phyloP scores from a whole-genome alignment of 1,140 invertebrate species.

The Drosophila subobscura region DNA sequence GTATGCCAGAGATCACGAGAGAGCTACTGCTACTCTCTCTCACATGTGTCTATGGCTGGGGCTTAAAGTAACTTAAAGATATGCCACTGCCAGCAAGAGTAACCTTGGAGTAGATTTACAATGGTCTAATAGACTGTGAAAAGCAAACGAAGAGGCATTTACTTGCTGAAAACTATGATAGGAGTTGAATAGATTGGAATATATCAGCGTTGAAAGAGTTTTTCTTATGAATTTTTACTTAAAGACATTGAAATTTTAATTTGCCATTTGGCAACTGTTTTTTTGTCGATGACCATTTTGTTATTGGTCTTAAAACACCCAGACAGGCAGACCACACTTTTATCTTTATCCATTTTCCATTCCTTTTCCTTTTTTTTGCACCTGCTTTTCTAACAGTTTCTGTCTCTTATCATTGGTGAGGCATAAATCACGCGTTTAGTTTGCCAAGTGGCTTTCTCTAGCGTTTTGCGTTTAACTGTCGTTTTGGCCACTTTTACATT shows the following conservation, averaged over 20 bases:
- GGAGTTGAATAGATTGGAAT: neutral
- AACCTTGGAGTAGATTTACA: slow-evolving; percentile 15
- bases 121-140: neutral
- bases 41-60: slow-evolving; percentile 13
- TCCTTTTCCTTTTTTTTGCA: neutral
- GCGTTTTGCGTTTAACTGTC: slow-evolving; percentile 58
- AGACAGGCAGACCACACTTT: neutral
- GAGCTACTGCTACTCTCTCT: neutral
- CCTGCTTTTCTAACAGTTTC: slow-evolving; percentile 12
- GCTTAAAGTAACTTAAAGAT: slow-evolving; percentile 78
- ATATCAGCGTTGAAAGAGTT: too few species aligned
- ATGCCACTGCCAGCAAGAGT: slow-evolving; percentile 39
- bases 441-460: slow-evolving; percentile 66
- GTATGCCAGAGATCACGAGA: slow-evolving; percentile 12
- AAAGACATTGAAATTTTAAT: too few species aligned
- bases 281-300: neutral
- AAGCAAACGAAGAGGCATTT: neutral
- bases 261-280: too few species aligned
- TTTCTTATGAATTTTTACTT: too few species aligned
- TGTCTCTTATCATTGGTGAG: slow-evolving; percentile 56
- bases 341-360: neutral
- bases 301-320: neutral
- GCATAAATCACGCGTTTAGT: slow-evolving; percentile 71
- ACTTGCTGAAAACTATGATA: too few species aligned
- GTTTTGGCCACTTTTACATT: slow-evolving; percentile 50